Evolutionary conservation across 2,797 vertebrate genomes (phyloP).

Genomic region (Leptodactylus fallax): DNA sequence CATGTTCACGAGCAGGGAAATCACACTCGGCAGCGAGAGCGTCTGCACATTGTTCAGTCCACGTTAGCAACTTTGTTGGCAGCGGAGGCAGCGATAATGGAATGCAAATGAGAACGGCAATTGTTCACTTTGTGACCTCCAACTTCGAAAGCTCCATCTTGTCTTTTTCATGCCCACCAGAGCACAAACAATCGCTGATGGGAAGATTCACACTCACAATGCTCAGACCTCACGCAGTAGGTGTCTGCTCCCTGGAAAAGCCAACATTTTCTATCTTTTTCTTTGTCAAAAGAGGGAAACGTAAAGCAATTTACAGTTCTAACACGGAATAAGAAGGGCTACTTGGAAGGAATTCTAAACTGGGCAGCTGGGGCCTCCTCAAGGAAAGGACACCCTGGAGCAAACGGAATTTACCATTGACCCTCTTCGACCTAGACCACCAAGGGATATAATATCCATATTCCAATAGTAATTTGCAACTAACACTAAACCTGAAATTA

Average conservation of each 20-base stretch:
- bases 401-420: no score
- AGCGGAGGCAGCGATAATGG: conserved; percentile 14
- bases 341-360: no score
- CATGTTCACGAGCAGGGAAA: not conserved
- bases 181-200: conserved; percentile 45
- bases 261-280: not conserved
- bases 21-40: not conserved
- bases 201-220: conserved; percentile 25
- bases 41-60: conserved; percentile 15
- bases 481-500: no score
- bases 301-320: not conserved
- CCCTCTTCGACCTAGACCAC: not conserved
- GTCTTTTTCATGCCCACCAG: conserved; percentile 41
- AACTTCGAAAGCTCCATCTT: conserved; percentile 31
- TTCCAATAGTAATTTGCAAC: no score
- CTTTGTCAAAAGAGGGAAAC: not conserved
- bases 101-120: conserved; percentile 49
- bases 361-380: no score
- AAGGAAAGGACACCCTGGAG: no score
- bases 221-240: not conserved
- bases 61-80: conserved; percentile 14
- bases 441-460: not conserved
- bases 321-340: not conserved
- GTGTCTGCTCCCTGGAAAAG: not conserved
- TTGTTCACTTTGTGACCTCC: conserved; percentile 30